These are phyloP conservation scores for Drosophila guanche DNA, from an alignment of 1,140 invertebrate species.

Conservation along the genomic window DNA sequence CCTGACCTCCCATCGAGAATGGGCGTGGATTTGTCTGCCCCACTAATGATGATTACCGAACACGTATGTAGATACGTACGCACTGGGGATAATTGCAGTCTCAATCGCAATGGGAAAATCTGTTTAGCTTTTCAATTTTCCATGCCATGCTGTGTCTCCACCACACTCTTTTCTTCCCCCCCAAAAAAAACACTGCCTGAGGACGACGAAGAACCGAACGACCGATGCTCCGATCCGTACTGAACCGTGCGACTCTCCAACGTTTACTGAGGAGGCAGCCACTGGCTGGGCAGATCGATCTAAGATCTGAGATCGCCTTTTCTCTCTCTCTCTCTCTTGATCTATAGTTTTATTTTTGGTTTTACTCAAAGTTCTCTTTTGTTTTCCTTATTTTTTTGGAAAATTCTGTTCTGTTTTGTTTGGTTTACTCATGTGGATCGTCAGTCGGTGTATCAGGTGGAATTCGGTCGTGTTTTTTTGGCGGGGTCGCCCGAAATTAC, in stretches of 20 bases:
- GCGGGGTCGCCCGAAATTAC: too few species aligned
- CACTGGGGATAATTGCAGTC: slow-evolving; percentile 7
- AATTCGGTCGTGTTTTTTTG: not conserved
- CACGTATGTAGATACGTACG: too few species aligned
- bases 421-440: not conserved
- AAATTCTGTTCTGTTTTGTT: slow-evolving; percentile 39
- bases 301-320: not conserved
- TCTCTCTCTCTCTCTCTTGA: slow-evolving; percentile 47
- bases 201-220: slow-evolving; percentile 15
- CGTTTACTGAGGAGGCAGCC: slow-evolving; percentile 23
- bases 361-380: slow-evolving; percentile 34
- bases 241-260: slow-evolving; percentile 43
- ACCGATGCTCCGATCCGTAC: slow-evolving; percentile 41
- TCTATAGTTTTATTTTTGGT: slow-evolving; percentile 45
- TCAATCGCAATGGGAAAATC: slow-evolving; percentile 27
- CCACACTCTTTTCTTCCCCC: not conserved
- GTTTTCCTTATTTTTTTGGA: slow-evolving; percentile 36
- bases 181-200: too few species aligned
- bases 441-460: slow-evolving; percentile 27
- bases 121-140: slow-evolving; percentile 36
- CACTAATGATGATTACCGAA: slow-evolving; percentile 36
- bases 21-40: slow-evolving; percentile 2
- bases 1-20: slow-evolving; percentile 1
- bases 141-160: slow-evolving; percentile 28
- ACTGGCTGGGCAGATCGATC: slow-evolving; percentile 4